These are phyloP conservation scores for Aptenodytes patagonicus DNA, from an alignment of 2,113 vertebrate species.

Conservation along the genomic window DNA sequence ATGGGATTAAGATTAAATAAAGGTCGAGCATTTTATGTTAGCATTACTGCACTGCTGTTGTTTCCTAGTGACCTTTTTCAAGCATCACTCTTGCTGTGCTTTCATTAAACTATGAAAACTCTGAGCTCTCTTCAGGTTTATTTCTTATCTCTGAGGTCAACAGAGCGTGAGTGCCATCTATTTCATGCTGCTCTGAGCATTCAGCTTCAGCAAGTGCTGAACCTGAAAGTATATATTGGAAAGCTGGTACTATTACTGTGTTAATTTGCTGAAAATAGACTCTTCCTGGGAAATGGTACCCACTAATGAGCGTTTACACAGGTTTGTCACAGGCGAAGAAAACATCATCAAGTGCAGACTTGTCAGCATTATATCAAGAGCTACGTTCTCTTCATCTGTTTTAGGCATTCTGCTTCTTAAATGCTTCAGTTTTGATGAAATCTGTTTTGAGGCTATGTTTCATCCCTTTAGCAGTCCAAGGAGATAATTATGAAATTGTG, in stretches of 20 bases:
- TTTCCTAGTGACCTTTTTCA: background rate
- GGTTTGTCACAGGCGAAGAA: background rate
- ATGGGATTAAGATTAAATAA: constrained; percentile 16
- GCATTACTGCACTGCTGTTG: background rate
- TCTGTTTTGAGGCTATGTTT: background rate
- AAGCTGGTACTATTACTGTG: background rate
- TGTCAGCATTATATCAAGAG: background rate
- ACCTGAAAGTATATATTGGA: background rate
- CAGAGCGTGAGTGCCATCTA: background rate
- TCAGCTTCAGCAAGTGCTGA: background rate
- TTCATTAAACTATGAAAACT: background rate
- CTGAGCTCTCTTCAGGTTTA: background rate
- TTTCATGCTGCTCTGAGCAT: constrained; percentile 32
- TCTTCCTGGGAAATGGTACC: background rate
- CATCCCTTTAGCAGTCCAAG: background rate
- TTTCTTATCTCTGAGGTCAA: background rate
- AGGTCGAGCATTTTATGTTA: background rate
- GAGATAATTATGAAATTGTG: background rate
- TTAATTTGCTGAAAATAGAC: background rate
- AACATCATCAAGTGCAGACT: background rate
- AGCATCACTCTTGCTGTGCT: background rate
- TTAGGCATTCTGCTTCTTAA: background rate
- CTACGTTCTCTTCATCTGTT: background rate
- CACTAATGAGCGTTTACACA: background rate
- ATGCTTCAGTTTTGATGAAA: background rate